Percentiles rank a stretch among this genome's conserved stretches.
Evolutionary conservation across 2,797 vertebrate genomes (phyloP).

Genomic region (Xiphophorus birchmanni): DNA sequence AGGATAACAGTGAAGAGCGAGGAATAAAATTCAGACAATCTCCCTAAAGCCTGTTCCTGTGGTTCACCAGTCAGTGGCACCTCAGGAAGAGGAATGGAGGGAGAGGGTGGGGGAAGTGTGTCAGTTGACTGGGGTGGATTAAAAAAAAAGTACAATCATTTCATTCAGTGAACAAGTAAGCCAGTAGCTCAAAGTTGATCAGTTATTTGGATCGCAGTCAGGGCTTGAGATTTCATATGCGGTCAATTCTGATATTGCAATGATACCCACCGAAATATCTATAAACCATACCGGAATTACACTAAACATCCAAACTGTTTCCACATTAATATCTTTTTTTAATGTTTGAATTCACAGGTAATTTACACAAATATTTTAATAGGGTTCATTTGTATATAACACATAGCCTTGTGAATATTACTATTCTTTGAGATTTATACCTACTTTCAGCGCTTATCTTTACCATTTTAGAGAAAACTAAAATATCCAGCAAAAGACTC

Average conservation of each 20-base stretch:
- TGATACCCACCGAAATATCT: not conserved
- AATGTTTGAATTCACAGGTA: not conserved
- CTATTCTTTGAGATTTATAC: not conserved
- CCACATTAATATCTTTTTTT: not conserved
- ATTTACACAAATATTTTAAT: not conserved
- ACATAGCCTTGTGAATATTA: not conserved
- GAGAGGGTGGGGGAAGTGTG: constrained; percentile 30
- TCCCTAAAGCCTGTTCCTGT: constrained; percentile 72
- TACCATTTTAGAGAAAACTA: not conserved
- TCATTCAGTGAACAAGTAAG: constrained; percentile 41
- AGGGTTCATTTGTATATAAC: not conserved
- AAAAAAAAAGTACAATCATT: constrained; percentile 48
- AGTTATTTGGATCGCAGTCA: constrained; percentile 4
- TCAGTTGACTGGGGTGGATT: constrained; percentile 66
- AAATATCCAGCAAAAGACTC: not conserved
- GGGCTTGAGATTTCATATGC: not conserved
- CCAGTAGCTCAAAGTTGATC: constrained; percentile 23
- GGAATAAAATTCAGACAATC: constrained; percentile 47
- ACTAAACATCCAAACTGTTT: not conserved
- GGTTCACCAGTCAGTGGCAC: constrained; percentile 62
- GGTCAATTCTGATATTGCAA: not conserved
- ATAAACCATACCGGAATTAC: not conserved
- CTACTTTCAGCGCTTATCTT: not conserved
- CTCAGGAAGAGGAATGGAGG: constrained; percentile 41
- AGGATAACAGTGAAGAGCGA: constrained; percentile 55